phyloP scores from a whole-genome alignment of 2,888 invertebrate species.

The Griposia aprilina region DNA sequence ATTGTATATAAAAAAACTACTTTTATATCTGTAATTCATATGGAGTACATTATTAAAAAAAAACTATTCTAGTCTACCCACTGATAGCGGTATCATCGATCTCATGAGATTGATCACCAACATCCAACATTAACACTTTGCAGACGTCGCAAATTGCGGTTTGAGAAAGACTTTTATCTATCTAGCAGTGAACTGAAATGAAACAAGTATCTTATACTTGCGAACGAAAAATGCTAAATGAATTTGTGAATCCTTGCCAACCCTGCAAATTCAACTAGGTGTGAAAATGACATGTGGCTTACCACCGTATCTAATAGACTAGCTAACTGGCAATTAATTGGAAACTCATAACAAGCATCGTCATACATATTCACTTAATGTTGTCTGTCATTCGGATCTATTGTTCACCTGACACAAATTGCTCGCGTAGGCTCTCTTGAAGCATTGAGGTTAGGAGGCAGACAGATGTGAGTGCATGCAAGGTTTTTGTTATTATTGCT shows the following conservation, averaged over 20 bases:
- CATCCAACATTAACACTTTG: not conserved
- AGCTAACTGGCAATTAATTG: constrained; percentile 82
- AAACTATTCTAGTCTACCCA: not conserved
- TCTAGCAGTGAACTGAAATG: not conserved
- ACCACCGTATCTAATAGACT: constrained; percentile 74
- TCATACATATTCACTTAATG: constrained; percentile 86
- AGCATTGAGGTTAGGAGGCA: constrained; percentile 73
- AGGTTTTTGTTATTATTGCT: constrained; percentile 1
- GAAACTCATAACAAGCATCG: constrained; percentile 81
- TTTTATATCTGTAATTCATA: not conserved
- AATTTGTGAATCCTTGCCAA: constrained; percentile 55
- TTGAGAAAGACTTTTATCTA: not conserved
- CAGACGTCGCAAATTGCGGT: not conserved
- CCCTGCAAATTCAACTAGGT: constrained; percentile 81
- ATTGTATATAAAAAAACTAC: not conserved
- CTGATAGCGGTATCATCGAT: not conserved
- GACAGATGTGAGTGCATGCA: not conserved
- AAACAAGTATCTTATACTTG: not conserved
- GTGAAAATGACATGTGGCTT: constrained; percentile 85
- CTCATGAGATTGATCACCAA: not conserved
- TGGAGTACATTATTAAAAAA: not conserved
- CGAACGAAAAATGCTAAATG: not conserved
- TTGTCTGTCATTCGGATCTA: constrained; percentile 81
- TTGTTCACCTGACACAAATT: constrained; percentile 86
- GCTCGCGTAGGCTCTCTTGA: constrained; percentile 80